These are phyloP conservation scores for Peromyscus nudipes DNA, from an alignment of 2,797 vertebrate genomes.

Conservation along the genomic window DNA sequence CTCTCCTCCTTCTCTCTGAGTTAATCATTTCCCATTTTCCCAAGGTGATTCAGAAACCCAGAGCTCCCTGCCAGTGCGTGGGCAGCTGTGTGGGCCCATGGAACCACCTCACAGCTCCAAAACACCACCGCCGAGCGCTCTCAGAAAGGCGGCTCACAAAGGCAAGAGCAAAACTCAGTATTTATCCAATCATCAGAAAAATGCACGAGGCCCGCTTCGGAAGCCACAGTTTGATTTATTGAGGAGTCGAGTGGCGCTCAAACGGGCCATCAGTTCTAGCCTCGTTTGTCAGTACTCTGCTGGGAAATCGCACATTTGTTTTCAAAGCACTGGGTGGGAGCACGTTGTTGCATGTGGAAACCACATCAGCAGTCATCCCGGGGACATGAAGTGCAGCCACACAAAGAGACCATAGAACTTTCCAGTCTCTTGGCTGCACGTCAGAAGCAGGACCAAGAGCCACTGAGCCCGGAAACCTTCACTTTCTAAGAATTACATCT, in stretches of 20 bases:
- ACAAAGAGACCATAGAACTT: not conserved
- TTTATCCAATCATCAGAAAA: not conserved
- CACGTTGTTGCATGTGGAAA: slow-evolving; percentile 28
- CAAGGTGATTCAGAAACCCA: slow-evolving; percentile 68
- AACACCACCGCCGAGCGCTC: not conserved
- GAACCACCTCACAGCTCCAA: not conserved
- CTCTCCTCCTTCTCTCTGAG: slow-evolving; percentile 30
- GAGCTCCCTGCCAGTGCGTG: not conserved
- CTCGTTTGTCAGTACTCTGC: slow-evolving; percentile 30
- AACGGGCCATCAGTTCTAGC: not conserved
- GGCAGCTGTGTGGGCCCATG: not conserved
- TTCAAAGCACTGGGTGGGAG: slow-evolving; percentile 52
- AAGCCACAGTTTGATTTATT: slow-evolving; percentile 29
- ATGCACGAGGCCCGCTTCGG: not conserved
- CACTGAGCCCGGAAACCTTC: slow-evolving; percentile 7
- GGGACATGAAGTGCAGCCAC: slow-evolving; percentile 27
- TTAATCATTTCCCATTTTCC: slow-evolving; percentile 64
- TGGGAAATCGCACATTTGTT: slow-evolving; percentile 48
- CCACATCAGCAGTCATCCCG: not conserved
- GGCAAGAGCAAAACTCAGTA: not conserved
- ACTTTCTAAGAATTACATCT: not conserved
- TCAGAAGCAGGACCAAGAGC: not conserved
- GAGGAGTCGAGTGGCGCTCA: slow-evolving; percentile 18
- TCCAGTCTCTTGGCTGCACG: not conserved
- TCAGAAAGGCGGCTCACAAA: not conserved